Percentiles rank a stretch among this genome's conserved stretches.
phyloP scores from a whole-genome alignment of 2,113 vertebrate species.

The Trinectes maculatus region DNA sequence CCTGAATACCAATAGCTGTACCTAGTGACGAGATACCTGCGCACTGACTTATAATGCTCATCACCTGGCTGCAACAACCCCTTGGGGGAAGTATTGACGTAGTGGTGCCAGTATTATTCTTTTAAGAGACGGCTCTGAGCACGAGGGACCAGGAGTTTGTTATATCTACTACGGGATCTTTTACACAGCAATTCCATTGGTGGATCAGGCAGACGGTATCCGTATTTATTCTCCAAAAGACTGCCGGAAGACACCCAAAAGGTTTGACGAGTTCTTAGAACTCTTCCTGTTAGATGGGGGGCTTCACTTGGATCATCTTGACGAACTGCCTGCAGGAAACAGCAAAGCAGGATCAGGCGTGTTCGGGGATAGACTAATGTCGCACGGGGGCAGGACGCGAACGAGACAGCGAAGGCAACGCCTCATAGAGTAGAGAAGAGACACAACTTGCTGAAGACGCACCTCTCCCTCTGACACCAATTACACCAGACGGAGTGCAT shows the following conservation, averaged over 20 bases:
- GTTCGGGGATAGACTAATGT: constrained; percentile 14
- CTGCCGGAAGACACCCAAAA: not conserved
- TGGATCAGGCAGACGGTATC: constrained; percentile 8
- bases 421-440: constrained; percentile 5
- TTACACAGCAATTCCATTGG: not conserved
- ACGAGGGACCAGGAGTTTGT: constrained; percentile 20
- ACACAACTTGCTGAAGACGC: constrained; percentile 13
- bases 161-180: constrained; percentile 17
- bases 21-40: constrained; percentile 23
- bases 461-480: constrained; percentile 69
- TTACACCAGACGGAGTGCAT: constrained; percentile 74
- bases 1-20: constrained; percentile 31
- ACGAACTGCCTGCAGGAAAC: constrained; percentile 19
- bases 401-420: constrained; percentile 14
- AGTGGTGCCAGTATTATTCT: constrained; percentile 14
- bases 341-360: constrained; percentile 20
- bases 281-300: constrained; percentile 22
- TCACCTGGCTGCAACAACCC: constrained; percentile 19
- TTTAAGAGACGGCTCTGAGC: constrained; percentile 31
- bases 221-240: constrained; percentile 19
- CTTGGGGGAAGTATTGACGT: not conserved
- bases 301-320: constrained; percentile 38
- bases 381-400: constrained; percentile 16
- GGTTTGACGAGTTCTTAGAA: constrained; percentile 20
- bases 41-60: constrained; percentile 31